Base-by-base conservation (phyloP, 2,888 invertebrate genomes). In the Cephus runcator region DNA sequence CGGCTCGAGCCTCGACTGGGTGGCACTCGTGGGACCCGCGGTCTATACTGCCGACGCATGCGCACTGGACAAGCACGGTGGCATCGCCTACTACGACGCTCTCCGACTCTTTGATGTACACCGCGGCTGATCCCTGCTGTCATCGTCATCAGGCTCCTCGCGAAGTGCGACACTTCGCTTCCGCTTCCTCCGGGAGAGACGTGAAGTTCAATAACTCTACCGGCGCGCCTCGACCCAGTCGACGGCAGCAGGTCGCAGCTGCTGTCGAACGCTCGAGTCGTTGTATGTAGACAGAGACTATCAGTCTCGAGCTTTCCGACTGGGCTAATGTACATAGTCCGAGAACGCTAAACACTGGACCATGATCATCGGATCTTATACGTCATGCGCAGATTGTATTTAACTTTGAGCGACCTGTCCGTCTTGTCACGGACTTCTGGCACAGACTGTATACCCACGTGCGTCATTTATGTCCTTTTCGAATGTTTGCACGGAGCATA, bases 21-120 rank as follows among this genome's bases (percentile, higher is more conserved):
- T 77, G 77, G 77, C 68, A 23, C 75, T 56, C 77, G 69, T 35
- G 77, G 79, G 35, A 76, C 77, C 75, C 76, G 68, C 79, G 81
- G 76, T 80, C 81, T 79, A 82, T 81, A 80, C 79, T 71, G 69
- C 78, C 75, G 73, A 78, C 79, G 78, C 79, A 77, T 77, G 80
- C 79, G 82, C 80, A 69, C 30, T 33, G 1, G 69, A 9, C 4
- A 6, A 69, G 30, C 40, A 40, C 40, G 15, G 15, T 40, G 40
- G 40, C 6, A 40, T 40, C 40, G 40, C 2, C 40, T 40, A 40
- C 40, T 6, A 15, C 15, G 40, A 15, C 40, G 40, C 15, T 40
- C 15, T 40, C 15, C 6, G 0, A 15, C 40, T 35, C 40, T 40
- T 40, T 40, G 6, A 40, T 6, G 1, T 15, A 1, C 15, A 15